Base-by-base conservation (phyloP, 2,113 vertebrate genomes). In the Gallinago undulata region DNA sequence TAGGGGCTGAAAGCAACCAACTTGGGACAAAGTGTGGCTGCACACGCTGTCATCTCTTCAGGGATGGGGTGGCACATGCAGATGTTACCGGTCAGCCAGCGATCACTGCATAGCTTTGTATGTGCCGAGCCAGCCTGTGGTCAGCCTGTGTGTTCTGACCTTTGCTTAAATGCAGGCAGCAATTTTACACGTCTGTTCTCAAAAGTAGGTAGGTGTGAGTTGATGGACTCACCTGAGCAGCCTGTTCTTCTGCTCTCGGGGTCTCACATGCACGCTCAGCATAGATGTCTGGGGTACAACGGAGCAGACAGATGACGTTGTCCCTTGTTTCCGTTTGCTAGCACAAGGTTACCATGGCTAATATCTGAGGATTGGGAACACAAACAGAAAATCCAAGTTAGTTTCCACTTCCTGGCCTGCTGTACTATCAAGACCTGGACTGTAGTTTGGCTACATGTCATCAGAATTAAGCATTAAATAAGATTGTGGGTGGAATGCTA, bases 101-200 rank as follows among this genome's bases (percentile, higher is more conserved):
- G 4, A 24, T 9, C 1, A 5, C 56, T 13, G 45, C 6, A 3
- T 35, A 47, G 47, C 41, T 88, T 33, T 27, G 33, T 35, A 21
- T 0, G 0, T 11, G 31, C 19, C 0, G 1, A 37, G 22, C 22
- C 50, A 64, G 37, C 33, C 13, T 17, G 64, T 56, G 60, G 39
- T 41, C 48, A 92, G 48, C 47, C 24, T 21, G 12, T 56, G 43
- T 37, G 30, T 39, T 75, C 47, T 1, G 2, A 57, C 23, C 66
- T 79, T 56, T 0, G 0, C 66, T 47, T 66, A 63, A 48, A 27
- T 7, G 43, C 39, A 3, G 1, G 48, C 72, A 64, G 67, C 15
- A 11, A 8, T 80, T 84, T 72, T 9, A 30, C 4, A 0, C 7
- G 23, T 47, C 51, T 1, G 0, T 18, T 56, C 48, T 48, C 45